A percentile compares a stretch with the other conserved stretches of the same genome.
Conservation (phyloP, 30 jellyfish, hydroid and myxozoan genomes). For the Pseudorhiza aurosa region DNA sequence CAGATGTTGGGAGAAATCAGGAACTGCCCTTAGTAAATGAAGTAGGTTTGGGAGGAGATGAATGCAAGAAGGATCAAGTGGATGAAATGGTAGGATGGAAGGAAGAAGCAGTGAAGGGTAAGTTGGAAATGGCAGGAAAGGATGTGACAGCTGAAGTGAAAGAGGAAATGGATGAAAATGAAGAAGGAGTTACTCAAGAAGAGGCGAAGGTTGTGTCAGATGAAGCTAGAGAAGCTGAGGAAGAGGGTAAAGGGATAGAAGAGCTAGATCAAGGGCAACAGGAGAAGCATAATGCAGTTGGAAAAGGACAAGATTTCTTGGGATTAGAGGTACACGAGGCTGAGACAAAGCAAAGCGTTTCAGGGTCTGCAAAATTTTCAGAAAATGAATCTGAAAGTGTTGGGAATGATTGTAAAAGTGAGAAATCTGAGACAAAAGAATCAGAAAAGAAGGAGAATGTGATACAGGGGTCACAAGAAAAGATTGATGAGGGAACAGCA, state of each 20-base stretch:
- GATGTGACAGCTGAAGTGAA: neutral
- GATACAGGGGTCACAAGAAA: neutral
- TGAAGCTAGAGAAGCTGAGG: neutral
- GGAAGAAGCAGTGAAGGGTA: neutral
- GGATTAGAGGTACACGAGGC: too few relatives aligned
- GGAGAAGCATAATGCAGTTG: neutral
- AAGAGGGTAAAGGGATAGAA: neutral
- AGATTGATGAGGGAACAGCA: neutral
- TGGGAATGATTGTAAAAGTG: neutral
- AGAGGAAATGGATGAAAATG: neutral
- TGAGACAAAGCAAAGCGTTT: too few relatives aligned
- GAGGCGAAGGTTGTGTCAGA: neutral
- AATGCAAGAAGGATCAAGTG: too few relatives aligned
- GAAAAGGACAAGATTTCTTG: too few relatives aligned
- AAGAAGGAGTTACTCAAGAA: neutral
- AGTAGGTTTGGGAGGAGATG: too few relatives aligned
- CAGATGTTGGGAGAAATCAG: too few relatives aligned
- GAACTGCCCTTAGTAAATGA: too few relatives aligned
- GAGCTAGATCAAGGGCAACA: neutral
- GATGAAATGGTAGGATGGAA: neutral
- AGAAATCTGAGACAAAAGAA: neutral
- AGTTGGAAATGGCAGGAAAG: neutral
- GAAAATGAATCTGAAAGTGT: neutral
- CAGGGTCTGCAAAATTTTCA: neutral
- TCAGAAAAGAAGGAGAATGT: neutral